Conservation (phyloP, 2,888 invertebrate species). For the Eupithecia subfuscata region DNA sequence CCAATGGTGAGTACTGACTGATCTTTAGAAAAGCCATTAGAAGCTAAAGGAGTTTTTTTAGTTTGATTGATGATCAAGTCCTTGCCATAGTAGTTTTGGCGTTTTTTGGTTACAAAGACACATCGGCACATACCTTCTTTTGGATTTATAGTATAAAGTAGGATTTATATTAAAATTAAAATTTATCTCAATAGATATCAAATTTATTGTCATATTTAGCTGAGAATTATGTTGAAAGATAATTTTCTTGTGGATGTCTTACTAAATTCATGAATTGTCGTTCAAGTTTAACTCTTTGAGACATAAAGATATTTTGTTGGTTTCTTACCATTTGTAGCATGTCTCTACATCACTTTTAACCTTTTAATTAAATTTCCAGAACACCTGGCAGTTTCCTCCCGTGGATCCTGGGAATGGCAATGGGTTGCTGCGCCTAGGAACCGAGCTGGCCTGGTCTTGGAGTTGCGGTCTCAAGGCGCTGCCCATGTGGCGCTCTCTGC, state of each 20-base stretch:
- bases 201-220: background rate
- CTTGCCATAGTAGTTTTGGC: background rate
- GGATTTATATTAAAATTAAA: background rate
- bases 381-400: conserved; percentile 85
- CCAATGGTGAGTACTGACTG: conserved; percentile 80
- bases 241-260: background rate
- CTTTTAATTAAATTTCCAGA: conserved; percentile 69
- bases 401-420: conserved; percentile 86
- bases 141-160: background rate
- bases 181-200: background rate
- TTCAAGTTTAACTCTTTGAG: background rate
- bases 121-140: background rate
- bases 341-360: background rate
- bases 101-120: background rate
- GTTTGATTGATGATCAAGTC: background rate
- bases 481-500: conserved; percentile 85
- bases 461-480: conserved; percentile 82
- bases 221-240: background rate
- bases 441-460: conserved; percentile 85
- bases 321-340: background rate
- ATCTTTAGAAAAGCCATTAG: background rate
- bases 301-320: background rate
- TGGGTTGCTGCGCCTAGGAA: conserved; percentile 87
- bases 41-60: background rate
- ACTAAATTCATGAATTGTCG: background rate